Percentiles rank a stretch among this genome's conserved stretches.
phyloP scores from a whole-genome alignment of 1,140 invertebrate genomes.

The Papilio glaucus region DNA sequence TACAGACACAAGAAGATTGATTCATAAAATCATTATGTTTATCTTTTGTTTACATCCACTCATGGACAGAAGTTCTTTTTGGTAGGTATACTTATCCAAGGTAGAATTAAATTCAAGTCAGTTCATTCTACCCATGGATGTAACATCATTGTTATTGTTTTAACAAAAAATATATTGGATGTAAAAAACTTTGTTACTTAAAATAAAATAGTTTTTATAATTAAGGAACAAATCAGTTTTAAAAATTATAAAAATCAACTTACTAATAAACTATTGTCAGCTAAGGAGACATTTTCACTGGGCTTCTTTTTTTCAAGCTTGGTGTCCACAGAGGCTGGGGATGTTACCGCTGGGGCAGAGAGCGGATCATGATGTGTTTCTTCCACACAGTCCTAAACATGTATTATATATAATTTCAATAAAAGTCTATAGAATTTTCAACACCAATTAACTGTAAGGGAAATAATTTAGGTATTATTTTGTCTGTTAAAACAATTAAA shows the following conservation, averaged over 20 bases:
- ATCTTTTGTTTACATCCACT: too few relatives aligned
- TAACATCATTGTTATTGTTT: too few relatives aligned
- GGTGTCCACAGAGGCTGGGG: slow-evolving; percentile 53
- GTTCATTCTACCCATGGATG: too few relatives aligned
- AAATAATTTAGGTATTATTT: background rate
- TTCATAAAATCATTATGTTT: too few relatives aligned
- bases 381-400: slow-evolving; percentile 68
- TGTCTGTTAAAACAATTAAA: background rate
- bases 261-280: slow-evolving; percentile 85
- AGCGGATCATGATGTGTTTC: slow-evolving; percentile 70
- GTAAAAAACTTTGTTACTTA: too few relatives aligned
- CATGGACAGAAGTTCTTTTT: too few relatives aligned
- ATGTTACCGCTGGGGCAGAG: slow-evolving; percentile 52
- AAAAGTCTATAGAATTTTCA: background rate
- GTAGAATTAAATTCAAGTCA: too few relatives aligned
- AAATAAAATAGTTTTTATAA: background rate
- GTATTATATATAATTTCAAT: background rate
- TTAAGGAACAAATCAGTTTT: background rate
- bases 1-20: too few relatives aligned
- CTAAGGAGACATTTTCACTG: slow-evolving; percentile 83
- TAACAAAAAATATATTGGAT: too few relatives aligned
- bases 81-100: too few relatives aligned
- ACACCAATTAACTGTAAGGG: background rate
- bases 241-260: slow-evolving; percentile 41
- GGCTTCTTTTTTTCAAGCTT: slow-evolving; percentile 71